Evolutionary conservation across 2,797 vertebrate genomes (phyloP), one percentile per base, ranked within the genome.

Genomic region (Distichodus sexfasciatus): DNA sequence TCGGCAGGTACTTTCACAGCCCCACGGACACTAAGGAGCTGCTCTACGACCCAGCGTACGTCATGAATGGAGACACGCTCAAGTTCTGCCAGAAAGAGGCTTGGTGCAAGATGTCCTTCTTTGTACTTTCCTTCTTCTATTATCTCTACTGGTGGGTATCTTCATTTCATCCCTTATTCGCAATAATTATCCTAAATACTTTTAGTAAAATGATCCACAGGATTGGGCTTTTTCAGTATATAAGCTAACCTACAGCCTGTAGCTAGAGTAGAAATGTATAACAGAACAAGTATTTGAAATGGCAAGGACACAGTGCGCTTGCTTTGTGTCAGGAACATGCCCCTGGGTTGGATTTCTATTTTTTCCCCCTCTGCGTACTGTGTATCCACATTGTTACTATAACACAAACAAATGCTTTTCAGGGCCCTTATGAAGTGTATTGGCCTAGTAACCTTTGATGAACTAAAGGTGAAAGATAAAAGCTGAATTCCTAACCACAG

Each of bases 91-190:
- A 96, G 84, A 98, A 97, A 86, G 97, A 99, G 83, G 96, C 96
- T 71, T 99, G 97, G 97, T 99, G 97, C 84, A 99, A 99, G 87
- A 90, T 98, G 87, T 95, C 93, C 71, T 99, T 99, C 88, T 99
- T 98, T 24, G 92, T 98, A 67, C 93, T 99, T 24, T 98, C 97
- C 67, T 98, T 97, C 92, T 97, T 99, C 92, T 99, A 98, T 89
- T 99, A 99, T 92, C 93, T 98, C 74, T 99, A 98, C 88, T 97
- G 96, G 97, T 98, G 88, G 92, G 95, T 77, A 6, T 5, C 55
- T 23, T 26, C 23, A 36, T 17, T 33, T 21, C 11, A 36, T 11
- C 33, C 11, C 12, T 28, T n/a, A n/a, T n/a, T n/a, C n/a, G n/a
- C n/a, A n/a, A n/a, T n/a, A n/a, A n/a, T n/a, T n/a, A n/a, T n/a